phyloP scores from a whole-genome alignment of 2,888 invertebrate species.

The Drosophila acutilabella region DNA sequence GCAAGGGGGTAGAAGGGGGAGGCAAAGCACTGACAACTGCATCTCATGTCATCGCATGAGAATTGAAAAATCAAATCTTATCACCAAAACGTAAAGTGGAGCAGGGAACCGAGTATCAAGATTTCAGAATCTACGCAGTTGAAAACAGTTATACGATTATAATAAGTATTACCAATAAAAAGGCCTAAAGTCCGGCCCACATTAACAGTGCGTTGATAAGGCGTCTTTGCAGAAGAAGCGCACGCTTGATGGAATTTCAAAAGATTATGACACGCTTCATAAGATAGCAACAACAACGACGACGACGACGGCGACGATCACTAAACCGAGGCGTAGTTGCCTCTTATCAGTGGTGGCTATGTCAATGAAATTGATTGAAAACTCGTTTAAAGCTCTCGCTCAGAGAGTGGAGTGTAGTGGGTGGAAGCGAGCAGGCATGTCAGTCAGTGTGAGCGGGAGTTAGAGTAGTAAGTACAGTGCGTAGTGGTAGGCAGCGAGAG shows the following conservation, averaged over 20 bases:
- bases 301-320: neutral
- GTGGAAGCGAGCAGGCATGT: neutral
- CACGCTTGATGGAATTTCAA: constrained; percentile 35
- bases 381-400: constrained; percentile 37
- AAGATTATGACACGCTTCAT: constrained; percentile 63
- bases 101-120: constrained; percentile 43
- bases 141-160: constrained; percentile 19
- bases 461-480: neutral
- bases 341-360: constrained; percentile 48
- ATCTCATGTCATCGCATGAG: neutral
- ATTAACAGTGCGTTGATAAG: constrained; percentile 56
- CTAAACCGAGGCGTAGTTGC: constrained; percentile 52
- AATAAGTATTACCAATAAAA: constrained; percentile 5
- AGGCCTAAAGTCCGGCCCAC: constrained; percentile 60
- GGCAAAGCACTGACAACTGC: constrained; percentile 3
- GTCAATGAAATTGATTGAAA: constrained; percentile 56
- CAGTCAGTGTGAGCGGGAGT: neutral
- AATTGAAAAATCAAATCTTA: constrained; percentile 16
- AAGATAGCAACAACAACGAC: constrained; percentile 34
- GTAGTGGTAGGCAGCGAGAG: neutral
- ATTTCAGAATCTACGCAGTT: constrained; percentile 62
- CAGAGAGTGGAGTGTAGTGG: neutral
- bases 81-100: constrained; percentile 58
- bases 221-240: constrained; percentile 43
- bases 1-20: neutral